phyloP scores from a whole-genome alignment of 1,140 invertebrate genomes.

The Hylaeus anthracinus region DNA sequence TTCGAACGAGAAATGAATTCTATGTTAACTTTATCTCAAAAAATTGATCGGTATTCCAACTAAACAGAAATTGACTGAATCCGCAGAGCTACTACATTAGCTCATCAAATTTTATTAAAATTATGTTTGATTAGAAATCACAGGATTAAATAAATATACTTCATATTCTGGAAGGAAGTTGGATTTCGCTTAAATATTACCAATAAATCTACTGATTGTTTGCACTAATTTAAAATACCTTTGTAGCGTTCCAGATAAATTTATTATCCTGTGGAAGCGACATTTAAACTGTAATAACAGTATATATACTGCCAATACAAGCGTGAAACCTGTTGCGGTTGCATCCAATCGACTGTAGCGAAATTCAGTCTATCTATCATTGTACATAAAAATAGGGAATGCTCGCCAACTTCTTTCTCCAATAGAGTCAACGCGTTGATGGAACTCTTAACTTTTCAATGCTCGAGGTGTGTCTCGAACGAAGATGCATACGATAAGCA shows the following conservation, averaged over 20 bases:
- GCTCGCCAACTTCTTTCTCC: background rate
- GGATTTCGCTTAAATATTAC: background rate
- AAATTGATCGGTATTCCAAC: too few relatives aligned
- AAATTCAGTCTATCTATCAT: background rate
- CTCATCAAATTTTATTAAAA: background rate
- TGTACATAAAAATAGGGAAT: too few relatives aligned
- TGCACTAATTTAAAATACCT: background rate
- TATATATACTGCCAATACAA: background rate
- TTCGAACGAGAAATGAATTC: too few relatives aligned
- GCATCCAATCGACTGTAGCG: background rate
- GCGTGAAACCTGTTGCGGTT: background rate
- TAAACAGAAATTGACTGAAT: too few relatives aligned
- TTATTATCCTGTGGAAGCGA: background rate
- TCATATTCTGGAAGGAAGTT: too few relatives aligned
- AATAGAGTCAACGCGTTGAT: background rate
- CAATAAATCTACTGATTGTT: background rate
- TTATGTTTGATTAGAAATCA: too few relatives aligned
- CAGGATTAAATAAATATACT: too few relatives aligned
- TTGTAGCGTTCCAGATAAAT: too few relatives aligned
- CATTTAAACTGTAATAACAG: background rate
- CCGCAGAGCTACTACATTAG: too few relatives aligned
- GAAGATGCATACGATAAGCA: background rate
- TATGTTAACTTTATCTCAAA: too few relatives aligned
- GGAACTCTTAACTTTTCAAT: too few relatives aligned
- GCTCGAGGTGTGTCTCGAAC: too few relatives aligned